Percentiles rank a stretch among this genome's conserved stretches.
These are phyloP conservation scores for Nansenia antarctica DNA, from an alignment of 2,113 vertebrate species.

Conservation along the genomic window DNA sequence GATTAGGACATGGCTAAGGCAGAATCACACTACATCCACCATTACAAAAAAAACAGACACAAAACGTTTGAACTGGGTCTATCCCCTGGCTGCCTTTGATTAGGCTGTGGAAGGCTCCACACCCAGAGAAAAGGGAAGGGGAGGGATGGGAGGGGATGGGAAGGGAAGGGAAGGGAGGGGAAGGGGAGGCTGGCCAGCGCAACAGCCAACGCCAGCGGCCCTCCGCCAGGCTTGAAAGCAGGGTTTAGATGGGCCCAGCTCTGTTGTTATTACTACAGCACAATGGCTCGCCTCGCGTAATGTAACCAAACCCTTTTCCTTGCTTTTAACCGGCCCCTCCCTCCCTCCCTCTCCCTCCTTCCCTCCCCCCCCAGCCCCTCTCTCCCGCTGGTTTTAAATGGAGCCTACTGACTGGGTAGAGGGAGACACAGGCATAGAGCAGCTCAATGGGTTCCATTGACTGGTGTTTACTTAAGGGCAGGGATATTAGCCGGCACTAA, in stretches of 20 bases:
- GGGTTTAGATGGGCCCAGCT: constrained; percentile 49
- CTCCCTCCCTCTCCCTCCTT: constrained; percentile 14
- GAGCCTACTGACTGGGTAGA: background rate
- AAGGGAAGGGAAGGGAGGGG: no score
- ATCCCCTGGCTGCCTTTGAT: constrained; percentile 35
- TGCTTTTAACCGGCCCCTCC: constrained; percentile 52
- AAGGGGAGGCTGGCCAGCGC: background rate
- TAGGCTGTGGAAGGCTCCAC: constrained; percentile 4
- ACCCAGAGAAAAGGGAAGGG: background rate
- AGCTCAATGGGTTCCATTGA: constrained; percentile 63
- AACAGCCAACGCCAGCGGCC: no score
- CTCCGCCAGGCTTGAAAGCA: constrained; percentile 47
- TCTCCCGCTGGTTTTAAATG: constrained; percentile 14
- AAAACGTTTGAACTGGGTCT: constrained; percentile 28
- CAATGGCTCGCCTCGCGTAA: constrained; percentile 61
- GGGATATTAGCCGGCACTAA: constrained; percentile 56
- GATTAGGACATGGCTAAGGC: constrained; percentile 33
- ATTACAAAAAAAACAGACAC: constrained; percentile 41
- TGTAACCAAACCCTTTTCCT: constrained; percentile 67
- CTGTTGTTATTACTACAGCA: constrained; percentile 66
- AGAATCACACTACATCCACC: constrained; percentile 15
- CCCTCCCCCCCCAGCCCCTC: constrained; percentile 20
- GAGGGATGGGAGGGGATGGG: no score
- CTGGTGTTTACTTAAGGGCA: constrained; percentile 62
- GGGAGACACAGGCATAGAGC: constrained; percentile 31